Conservation (phyloP, 2,797 vertebrate species). For the Esox lucius region DNA sequence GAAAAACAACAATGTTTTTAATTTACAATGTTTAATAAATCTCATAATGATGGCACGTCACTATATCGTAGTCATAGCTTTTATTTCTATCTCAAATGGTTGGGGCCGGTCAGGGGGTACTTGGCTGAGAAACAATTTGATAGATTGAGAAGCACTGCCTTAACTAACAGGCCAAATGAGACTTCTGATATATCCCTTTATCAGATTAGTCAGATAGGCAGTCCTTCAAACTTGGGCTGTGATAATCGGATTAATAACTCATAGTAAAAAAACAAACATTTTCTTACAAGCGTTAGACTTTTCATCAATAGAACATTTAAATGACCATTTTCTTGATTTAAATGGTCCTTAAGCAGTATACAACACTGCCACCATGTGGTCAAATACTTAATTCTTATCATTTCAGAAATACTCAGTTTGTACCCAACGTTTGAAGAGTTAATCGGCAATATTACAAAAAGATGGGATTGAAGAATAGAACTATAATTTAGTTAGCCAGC, state of each 20-base stretch:
- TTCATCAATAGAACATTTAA: background rate
- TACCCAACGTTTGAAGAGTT: background rate
- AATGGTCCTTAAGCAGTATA: background rate
- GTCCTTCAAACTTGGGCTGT: too few species aligned
- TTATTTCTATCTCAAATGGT: too few species aligned
- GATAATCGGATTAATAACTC: background rate
- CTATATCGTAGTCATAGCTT: too few species aligned
- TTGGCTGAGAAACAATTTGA: too few species aligned
- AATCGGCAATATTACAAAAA: background rate
- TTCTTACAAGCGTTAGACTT: background rate
- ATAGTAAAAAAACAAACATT: background rate
- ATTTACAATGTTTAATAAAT: too few species aligned
- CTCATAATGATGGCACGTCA: too few species aligned
- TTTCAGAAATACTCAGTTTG: background rate
- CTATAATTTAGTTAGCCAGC: background rate
- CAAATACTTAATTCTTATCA: background rate
- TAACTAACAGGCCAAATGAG: too few species aligned
- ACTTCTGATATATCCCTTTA: too few species aligned
- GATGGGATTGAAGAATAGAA: background rate
- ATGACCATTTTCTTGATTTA: background rate
- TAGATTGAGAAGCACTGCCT: too few species aligned
- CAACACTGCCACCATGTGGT: constrained; percentile 17
- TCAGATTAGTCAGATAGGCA: too few species aligned
- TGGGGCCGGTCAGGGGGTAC: too few species aligned
- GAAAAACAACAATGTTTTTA: too few species aligned